phyloP scores from a whole-genome alignment of 2,888 invertebrate genomes.

The Lasius platythorax region DNA sequence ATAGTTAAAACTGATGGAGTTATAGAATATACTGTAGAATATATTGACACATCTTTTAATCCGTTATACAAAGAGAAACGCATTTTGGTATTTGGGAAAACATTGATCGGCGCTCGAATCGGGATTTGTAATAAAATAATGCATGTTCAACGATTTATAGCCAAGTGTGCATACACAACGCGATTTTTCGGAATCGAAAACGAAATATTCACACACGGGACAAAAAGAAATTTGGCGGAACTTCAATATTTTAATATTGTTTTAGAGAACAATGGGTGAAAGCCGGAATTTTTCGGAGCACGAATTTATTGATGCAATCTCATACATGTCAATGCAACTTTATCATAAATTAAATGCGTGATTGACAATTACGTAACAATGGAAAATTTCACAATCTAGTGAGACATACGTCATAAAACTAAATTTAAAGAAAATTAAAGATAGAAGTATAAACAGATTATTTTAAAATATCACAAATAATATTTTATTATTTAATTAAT shows the following conservation, averaged over 20 bases:
- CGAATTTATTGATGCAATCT: not conserved
- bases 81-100: not conserved
- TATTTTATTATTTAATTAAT: not conserved
- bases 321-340: not conserved
- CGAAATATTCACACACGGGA: not conserved
- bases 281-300: not conserved
- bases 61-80: slow-evolving; percentile 5
- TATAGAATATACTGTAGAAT: not conserved
- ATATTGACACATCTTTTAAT: slow-evolving; percentile 6
- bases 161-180: not conserved
- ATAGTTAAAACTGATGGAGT: not conserved
- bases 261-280: slow-evolving; percentile 9
- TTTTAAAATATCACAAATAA: not conserved
- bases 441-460: not conserved
- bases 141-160: not conserved
- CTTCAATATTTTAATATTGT: slow-evolving; percentile 33
- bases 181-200: slow-evolving; percentile 18
- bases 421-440: not conserved
- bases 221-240: slow-evolving; percentile 11
- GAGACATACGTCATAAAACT: not conserved
- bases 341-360: slow-evolving; percentile 1
- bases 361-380: not conserved
- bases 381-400: not conserved
- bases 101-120: slow-evolving; percentile 12
- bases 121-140: slow-evolving; percentile 35